These are phyloP conservation scores for Chironomus tepperi DNA, from an alignment of 1,140 invertebrate genomes.

Conservation along the genomic window DNA sequence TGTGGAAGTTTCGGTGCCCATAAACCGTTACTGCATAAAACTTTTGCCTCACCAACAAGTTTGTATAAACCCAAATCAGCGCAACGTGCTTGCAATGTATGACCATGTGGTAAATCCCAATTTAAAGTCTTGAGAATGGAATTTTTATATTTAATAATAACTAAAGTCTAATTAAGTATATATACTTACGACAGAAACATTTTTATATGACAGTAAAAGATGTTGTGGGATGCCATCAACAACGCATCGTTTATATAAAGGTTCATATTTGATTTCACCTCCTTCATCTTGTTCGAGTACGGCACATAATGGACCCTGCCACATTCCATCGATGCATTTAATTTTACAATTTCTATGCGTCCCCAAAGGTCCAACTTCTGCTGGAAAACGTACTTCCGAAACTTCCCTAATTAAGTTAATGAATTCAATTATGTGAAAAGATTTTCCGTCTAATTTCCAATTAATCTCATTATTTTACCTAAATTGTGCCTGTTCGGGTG, in stretches of 20 bases:
- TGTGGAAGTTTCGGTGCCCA: conserved; percentile 65
- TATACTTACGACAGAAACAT: conserved; percentile 43
- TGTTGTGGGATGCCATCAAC: conserved; percentile 47
- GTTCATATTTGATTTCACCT: conserved; percentile 45
- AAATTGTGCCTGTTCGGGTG: conserved; percentile 37
- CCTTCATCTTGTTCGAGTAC: conserved; percentile 42
- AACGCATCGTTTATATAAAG: conserved; percentile 49
- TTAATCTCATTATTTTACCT: conserved; percentile 26
- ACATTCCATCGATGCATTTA: conserved; percentile 68
- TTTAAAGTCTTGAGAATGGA: background rate
- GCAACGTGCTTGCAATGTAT: conserved; percentile 61
- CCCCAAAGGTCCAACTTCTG: conserved; percentile 54
- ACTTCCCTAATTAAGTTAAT: conserved; percentile 33
- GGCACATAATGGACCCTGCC: conserved; percentile 65
- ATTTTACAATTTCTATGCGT: conserved; percentile 66
- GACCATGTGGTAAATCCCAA: conserved; percentile 51
- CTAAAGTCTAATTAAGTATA: background rate
- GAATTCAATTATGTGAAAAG: background rate
- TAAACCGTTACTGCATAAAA: conserved; percentile 67
- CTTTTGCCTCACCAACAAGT: conserved; percentile 54
- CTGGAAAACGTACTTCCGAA: conserved; percentile 56
- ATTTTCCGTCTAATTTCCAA: background rate
- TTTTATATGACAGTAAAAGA: conserved; percentile 46
- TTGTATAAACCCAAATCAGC: conserved; percentile 74
- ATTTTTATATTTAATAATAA: background rate